Evolutionary conservation across 1,140 invertebrate genomes (phyloP), one percentile per base, ranked within the genome.

Genomic region (Solenopsis fugax): DNA sequence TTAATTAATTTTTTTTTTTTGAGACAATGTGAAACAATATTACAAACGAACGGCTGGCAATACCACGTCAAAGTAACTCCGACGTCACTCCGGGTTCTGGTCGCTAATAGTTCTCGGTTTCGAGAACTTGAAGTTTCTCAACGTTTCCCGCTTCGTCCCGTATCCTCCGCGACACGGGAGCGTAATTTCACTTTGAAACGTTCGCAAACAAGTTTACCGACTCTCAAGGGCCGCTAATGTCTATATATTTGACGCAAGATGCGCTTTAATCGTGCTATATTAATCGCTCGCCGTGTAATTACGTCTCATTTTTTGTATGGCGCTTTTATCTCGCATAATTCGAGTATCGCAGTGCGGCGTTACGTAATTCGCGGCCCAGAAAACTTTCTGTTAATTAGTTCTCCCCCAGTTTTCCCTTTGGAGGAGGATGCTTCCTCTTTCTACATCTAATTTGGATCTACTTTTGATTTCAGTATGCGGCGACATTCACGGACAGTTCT

Each of bases 401-500:
- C 50, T 24, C n/a, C 4, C 13, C 6, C 34, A 48, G 24, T n/a
- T 73, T 73, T 7, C 12, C 34, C 4, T 29, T 21, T 16, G 2
- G 10, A 24, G 21, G 56, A 7, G 18, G 0, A 41, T 4, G 41
- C 41, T 41, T 2, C 3, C 1, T 1, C 13, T 12, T 21, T 24
- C 37, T 29, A 18, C 41, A 4, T 81, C n/a, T 81, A 45, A 84
- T 60, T 60, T 16, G 54, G 9, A 80, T 86, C 29, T 84, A 16
- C 87, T 95, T 89, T 91, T 91, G 90, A 3, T 96, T 97, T 94
- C 96, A 98, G 99, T 99, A 85, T 99, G 99, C 96, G 99, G 99
- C 92, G 99, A 99, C 96, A 99, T 99, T 95, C 99, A 99, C 96
- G 99, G 99, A 92, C 99, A 99, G 96, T 99, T 99, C 96, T 99